A percentile compares a stretch with the other conserved stretches of the same genome.
Evolutionary conservation across 2,113 vertebrate species (phyloP).

Genomic region (Phrynosoma blainvillii): DNA sequence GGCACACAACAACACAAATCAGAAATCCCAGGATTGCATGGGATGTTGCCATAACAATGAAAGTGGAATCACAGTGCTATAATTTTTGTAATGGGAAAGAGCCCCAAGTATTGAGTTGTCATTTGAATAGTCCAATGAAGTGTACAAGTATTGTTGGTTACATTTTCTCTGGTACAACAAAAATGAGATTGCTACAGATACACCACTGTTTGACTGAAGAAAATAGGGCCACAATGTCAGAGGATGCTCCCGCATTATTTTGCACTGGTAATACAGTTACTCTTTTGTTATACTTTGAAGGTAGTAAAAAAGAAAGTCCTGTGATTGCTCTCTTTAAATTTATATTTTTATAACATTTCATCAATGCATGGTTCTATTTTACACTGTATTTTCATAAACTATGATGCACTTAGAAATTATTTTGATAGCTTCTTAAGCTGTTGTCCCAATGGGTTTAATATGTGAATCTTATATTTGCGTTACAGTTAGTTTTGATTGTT

Average conservation of each 20-base stretch:
- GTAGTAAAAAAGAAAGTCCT: conserved; percentile 12
- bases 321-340: not conserved
- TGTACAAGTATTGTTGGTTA: not conserved
- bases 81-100: no score
- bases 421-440: not conserved
- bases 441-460: not conserved
- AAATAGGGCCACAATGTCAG: conserved; percentile 14
- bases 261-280: conserved; percentile 16
- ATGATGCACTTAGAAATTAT: not conserved
- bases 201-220: not conserved
- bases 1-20: no score
- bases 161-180: not conserved
- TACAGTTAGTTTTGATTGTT: not conserved
- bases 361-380: conserved; percentile 14
- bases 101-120: accelerated
- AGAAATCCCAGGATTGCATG: no score
- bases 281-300: conserved; percentile 29
- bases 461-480: not conserved
- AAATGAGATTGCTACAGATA: conserved; percentile 14
- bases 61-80: no score
- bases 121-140: conserved; percentile 19
- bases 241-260: conserved; percentile 11
- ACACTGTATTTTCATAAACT: conserved; percentile 12
- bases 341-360: conserved; percentile 10
- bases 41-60: no score